Base-by-base conservation (phyloP, 35 echinoderm and acorn worm genomes). In the Acanthaster planci region DNA sequence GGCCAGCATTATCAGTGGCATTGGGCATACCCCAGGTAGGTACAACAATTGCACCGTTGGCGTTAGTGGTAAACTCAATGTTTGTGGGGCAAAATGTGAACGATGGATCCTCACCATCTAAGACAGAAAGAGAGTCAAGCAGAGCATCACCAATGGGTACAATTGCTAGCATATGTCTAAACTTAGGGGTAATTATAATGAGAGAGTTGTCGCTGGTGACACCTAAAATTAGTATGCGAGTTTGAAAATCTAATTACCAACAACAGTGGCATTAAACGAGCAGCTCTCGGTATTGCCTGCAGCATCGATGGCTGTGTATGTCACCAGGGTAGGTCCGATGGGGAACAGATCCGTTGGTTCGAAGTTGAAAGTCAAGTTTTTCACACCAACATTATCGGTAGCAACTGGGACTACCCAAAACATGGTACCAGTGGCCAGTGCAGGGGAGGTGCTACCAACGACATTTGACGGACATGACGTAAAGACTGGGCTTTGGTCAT, bases 221-320 rank as follows among this genome's bases (percentile, higher is more conserved):
- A n/a, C 42, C 12, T 4, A 47, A 12, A 4, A 6, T 12, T 47
- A 12, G 4, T 6, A 47, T 6, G 4, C 7, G 77, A 23, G 16
- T 38, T 18, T 10, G 39, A 79, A 19, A 9, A 15, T 79, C 18
- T 19, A 38, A 31, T 8, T 88, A 88, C 86, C 86, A 34, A 35
- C 36, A 8, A 88, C 21, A 7, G 51, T 68, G 17, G 60, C 22
- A 7, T 31, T 60, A 57, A 88, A 88, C 5, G 52, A 51, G 37
- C 76, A 79, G 34, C 30, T 64, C 2, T n/a, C 86, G 4, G 52
- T 17, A 38, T 88, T 88, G 42, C 52, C 51, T 37, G 35, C 42
- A 37, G 34, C 17, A 88, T 88, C 86, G 15, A 40, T 18, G 12
- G 77, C 86, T 21, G 52, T 80, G 52, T 88, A 81, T 9, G 39